A percentile compares a stretch with the other conserved stretches of the same genome.
These are phyloP conservation scores for human DNA, from an alignment of 2,113 vertebrate genomes.

Conservation along the genomic window GRCh38 chr20:20334501-20335000, in stretches of 20 bases:
- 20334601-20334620: background rate
- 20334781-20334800: background rate
- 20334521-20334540: background rate
- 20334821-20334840: background rate
- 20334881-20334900: background rate
- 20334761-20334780: background rate
- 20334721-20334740: background rate
- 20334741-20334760: background rate
- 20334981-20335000: background rate
- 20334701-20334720: background rate
- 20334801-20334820: background rate
- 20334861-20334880: background rate
- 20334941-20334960: slow-evolving; percentile 22
- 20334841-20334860: background rate
- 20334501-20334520: background rate
- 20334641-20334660: background rate
- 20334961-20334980: background rate
- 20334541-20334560: background rate
- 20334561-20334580: background rate
- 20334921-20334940: background rate
- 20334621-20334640: background rate
- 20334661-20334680: background rate
- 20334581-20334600: background rate
- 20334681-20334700: background rate
- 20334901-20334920: background rate